Base-by-base conservation (phyloP, 2,113 vertebrate genomes). In the Ranitomeya variabilis region DNA sequence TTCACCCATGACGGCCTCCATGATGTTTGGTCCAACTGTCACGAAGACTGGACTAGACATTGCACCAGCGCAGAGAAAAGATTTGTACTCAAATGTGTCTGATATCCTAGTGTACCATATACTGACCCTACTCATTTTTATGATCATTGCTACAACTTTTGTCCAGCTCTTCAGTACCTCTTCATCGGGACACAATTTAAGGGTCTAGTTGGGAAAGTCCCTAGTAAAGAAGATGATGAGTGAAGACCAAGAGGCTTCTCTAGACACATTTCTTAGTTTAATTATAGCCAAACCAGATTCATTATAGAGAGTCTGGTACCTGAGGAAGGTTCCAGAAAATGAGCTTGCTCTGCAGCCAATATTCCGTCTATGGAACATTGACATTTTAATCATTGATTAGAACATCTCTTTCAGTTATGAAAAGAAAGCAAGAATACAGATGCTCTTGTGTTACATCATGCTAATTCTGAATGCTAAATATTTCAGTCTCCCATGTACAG, bases 401-500 rank as follows among this genome's bases (percentile, higher is more conserved):
- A 71, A 14, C 67, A 71, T 71, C 21, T 80, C 77, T 80, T 62
- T 16, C 26, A 67, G 31, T 59, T 21, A 23, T 55, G 31, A 73
- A 57, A 51, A 26, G 45, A 11, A 71, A 73, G 52, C 37, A 45
- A 73, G 16, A 31, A 52, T 19, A 51, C 59, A 6, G 6, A 16
- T 23, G 12, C 52, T 79, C 14, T 55, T 86, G 31, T 37, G 10
- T 60, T 76, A 77, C 62, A 37, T 26, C 59, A 60, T 66, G 37
- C 59, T 52, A 51, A 83, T 83, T 76, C 55, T 21, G 60, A 78
- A 51, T 85, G 71, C 71, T 84, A 79, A 89, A 84, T 84, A 57
- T 89, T 84, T 83, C 73, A 37, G 37, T 84, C 81, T 78, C n/a
- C 15, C 59, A 78, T 84, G 73, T 84, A 83, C 71, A 67, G 87